A percentile compares a stretch with the other conserved stretches of the same genome.
These are phyloP conservation scores for Vespertilio murinus DNA, from an alignment of 2,797 vertebrate species.

Conservation along the genomic window DNA sequence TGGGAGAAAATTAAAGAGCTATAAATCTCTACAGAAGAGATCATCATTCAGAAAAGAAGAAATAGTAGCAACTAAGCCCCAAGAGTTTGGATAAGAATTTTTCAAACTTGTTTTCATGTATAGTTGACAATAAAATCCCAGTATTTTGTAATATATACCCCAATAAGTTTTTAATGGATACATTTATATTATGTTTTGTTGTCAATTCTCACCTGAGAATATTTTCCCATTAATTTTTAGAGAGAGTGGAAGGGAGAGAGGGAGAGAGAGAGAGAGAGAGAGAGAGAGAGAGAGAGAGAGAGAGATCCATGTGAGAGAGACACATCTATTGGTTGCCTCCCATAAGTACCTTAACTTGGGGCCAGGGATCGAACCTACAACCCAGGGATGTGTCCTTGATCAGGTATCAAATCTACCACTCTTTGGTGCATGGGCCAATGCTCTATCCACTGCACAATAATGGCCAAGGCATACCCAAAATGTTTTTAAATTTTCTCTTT, in stretches of 20 bases:
- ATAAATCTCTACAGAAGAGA: neutral
- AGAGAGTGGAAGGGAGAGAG: neutral
- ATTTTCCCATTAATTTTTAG: neutral
- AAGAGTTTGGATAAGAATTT: slow-evolving; percentile 5
- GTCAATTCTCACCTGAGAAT: neutral
- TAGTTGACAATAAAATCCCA: slow-evolving; percentile 18
- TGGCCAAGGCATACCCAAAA: neutral
- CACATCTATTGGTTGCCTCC: neutral
- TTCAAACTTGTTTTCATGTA: neutral
- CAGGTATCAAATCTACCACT: neutral
- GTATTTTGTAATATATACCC: neutral
- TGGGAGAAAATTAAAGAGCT: slow-evolving; percentile 37
- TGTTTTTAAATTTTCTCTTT: neutral
- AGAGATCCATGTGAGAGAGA: neutral
- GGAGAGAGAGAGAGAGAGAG: no score
- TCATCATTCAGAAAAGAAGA: neutral
- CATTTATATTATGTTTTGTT: neutral
- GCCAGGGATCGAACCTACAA: no score
- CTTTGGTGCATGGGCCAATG: neutral
- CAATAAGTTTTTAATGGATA: neutral
- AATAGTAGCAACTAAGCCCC: neutral
- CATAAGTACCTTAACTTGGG: neutral
- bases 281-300: no score
- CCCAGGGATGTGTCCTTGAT: neutral
- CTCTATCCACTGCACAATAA: no score